Base-by-base conservation (phyloP, 2,797 vertebrate species). In the Phrynocephalus forsythii region DNA sequence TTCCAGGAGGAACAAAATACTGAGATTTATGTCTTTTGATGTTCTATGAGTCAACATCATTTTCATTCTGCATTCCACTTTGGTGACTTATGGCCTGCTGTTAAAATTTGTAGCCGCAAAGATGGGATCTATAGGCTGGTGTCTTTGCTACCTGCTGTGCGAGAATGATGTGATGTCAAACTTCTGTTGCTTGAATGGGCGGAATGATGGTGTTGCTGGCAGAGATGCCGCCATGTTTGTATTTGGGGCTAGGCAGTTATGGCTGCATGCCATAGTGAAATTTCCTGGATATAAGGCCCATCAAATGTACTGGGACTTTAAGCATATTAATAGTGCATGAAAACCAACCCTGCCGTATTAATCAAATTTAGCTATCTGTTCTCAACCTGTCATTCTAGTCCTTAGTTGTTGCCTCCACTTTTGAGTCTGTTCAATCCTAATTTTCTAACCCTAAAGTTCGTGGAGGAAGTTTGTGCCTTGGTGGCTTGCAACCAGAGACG, bases 21-120 rank as follows among this genome's bases (percentile, higher is more conserved):
- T 66, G 60, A 92, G 83, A 86, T 91, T 87, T 88, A 86, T 92
- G 89, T 91, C 92, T 91, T 76, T 78, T 91, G 44, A 33, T 92
- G 30, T 86, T 68, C 89, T 89, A 84, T 28, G 83, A 92, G 85
- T 89, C 72, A 82, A 84, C 85, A 85, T 89, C 84, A 83, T 78
- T 91, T 79, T 90, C 92, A 87, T 86, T 77, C 84, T 90, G 72
- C 88, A 88, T 22, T 1, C 83, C 3, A 92, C 89, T 88, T 76
- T 88, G 86, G 90, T 87, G 80, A 93, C 92, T 91, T 88, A 84
- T 56, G 24, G 78, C 56, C 26, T 24, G 83, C 67, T 81, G 83
- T 81, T 85, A 85, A 88, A 88, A 88, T 68, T 88, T 85, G 56
- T 80, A 44, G 83, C 60, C 52, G 26, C 48, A 52, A 68, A 80